A percentile compares a stretch with the other conserved stretches of the same genome.
Evolutionary conservation across 2,797 vertebrate species (phyloP).

Genomic region (Molossus alvarezi): DNA sequence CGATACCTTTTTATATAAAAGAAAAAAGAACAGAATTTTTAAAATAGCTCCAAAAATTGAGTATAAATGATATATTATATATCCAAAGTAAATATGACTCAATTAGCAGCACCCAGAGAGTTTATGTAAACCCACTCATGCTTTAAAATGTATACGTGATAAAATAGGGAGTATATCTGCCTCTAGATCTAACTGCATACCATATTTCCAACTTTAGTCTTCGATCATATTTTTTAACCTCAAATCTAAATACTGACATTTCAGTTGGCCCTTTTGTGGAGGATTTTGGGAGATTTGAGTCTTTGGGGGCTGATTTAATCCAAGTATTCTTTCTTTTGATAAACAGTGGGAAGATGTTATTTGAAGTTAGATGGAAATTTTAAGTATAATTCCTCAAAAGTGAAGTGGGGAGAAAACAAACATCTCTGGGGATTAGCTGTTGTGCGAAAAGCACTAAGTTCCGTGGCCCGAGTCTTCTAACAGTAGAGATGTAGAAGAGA

Average conservation of each 20-base stretch:
- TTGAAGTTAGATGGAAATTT: background rate
- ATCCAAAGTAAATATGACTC: background rate
- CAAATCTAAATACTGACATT: constrained; percentile 30
- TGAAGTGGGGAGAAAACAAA: background rate
- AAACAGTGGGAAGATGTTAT: background rate
- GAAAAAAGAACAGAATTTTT: background rate
- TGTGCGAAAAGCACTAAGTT: constrained; percentile 37
- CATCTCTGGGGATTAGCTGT: background rate
- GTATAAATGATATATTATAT: background rate
- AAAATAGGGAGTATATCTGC: background rate
- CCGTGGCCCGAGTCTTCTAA: constrained; percentile 91
- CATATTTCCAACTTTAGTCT: background rate
- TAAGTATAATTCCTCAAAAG: background rate
- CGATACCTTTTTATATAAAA: background rate
- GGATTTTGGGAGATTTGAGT: background rate
- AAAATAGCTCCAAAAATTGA: background rate
- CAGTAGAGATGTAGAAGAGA: constrained; percentile 93
- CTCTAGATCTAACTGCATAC: background rate
- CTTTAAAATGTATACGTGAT: background rate
- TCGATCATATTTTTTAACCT: background rate
- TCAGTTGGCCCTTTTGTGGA: background rate
- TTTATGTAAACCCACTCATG: background rate
- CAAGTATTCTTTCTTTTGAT: background rate
- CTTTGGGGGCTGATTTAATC: background rate
- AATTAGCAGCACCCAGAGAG: background rate